Evolutionary conservation across 2,888 invertebrate genomes (phyloP), one percentile per base, ranked within the genome.

Genomic region (Tenthredo mesomela): DNA sequence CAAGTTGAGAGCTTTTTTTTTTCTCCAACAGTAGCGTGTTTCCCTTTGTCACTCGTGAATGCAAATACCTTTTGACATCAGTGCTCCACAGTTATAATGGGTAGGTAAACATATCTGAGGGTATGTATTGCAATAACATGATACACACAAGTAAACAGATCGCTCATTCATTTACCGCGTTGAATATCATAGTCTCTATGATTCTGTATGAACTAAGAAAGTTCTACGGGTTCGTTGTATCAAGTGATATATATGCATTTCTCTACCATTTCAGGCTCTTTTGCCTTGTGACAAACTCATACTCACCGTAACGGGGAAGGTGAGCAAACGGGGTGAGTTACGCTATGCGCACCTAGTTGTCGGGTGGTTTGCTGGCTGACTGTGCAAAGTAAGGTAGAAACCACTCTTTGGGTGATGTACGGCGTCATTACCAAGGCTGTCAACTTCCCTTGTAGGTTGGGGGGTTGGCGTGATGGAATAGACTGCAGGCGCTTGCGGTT

Each of bases 391-490:
- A 9, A 65, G 82, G 67, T 18, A 70, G 47, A 61, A 37, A 37
- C 70, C 25, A 33, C 67, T 70, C 82, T 82, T 82, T 82, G 37
- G 67, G 67, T 82, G 82, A 82, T 82, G n/a, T 82, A 82, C 82
- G 50, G 43, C 82, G 47, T 82, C 82, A 82, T 82, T 70, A 67
- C 67, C 65, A 67, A 21, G 65, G 43, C 67, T 82, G 82, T 82
- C 82, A 82, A 67, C 82, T 61, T 82, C 50, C 67, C 47, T 25
- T 82, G 67, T 61, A n/a, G 37, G 43, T 80, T 37, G 18, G 40
- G 58, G 18, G 58, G 40, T 50, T 50, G 21, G 25, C 37, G 40
- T 67, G 67, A 47, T 25, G 82, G 43, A 80, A 58, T 50, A 80
- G 80, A 61, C 40, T 58, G 40, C 58, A 61, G 40, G n/a, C 80